These are phyloP conservation scores for Drosophila fuyamai DNA, from an alignment of 1,140 invertebrate genomes.

Conservation along the genomic window DNA sequence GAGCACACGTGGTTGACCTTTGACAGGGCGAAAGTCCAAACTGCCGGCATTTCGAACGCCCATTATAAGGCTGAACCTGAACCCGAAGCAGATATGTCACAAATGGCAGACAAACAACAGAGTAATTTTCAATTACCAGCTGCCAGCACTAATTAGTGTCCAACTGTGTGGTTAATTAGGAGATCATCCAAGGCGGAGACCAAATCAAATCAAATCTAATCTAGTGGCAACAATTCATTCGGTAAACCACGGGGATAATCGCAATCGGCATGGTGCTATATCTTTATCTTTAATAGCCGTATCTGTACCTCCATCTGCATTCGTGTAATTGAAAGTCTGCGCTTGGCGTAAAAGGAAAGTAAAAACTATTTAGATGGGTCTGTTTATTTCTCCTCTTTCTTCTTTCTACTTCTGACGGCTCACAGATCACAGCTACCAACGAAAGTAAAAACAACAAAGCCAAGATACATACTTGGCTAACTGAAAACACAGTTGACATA, in stretches of 20 bases:
- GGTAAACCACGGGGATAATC: slow-evolving; percentile 14
- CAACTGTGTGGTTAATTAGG: slow-evolving; percentile 50
- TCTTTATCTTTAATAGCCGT: slow-evolving; percentile 15
- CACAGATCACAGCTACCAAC: slow-evolving; percentile 46
- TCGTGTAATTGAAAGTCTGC: slow-evolving; percentile 68
- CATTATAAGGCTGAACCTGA: slow-evolving; percentile 31
- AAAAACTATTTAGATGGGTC: slow-evolving; percentile 70
- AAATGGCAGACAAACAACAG: slow-evolving; percentile 16
- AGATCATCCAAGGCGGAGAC: slow-evolving; percentile 37
- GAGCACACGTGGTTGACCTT: slow-evolving; percentile 43
- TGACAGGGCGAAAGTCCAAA: slow-evolving; percentile 37
- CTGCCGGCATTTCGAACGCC: slow-evolving; percentile 20
- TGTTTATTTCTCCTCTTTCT: slow-evolving; percentile 49
- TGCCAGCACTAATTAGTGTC: slow-evolving; percentile 45
- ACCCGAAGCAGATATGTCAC: slow-evolving; percentile 38
- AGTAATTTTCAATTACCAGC: slow-evolving; percentile 36
- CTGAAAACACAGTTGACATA: slow-evolving; percentile 30
- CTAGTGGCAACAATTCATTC: slow-evolving; percentile 40
- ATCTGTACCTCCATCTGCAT: slow-evolving; percentile 53
- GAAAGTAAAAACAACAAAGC: slow-evolving; percentile 79
- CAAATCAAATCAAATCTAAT: slow-evolving; percentile 37
- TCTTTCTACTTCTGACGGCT: slow-evolving; percentile 32
- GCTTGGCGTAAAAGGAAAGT: slow-evolving; percentile 64
- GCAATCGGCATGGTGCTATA: slow-evolving; percentile 9
- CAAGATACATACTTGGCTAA: slow-evolving; percentile 36